Evolutionary conservation across 1,140 invertebrate genomes (phyloP), one percentile per base, ranked within the genome.

Genomic region (Drosophila subpulchrella): DNA sequence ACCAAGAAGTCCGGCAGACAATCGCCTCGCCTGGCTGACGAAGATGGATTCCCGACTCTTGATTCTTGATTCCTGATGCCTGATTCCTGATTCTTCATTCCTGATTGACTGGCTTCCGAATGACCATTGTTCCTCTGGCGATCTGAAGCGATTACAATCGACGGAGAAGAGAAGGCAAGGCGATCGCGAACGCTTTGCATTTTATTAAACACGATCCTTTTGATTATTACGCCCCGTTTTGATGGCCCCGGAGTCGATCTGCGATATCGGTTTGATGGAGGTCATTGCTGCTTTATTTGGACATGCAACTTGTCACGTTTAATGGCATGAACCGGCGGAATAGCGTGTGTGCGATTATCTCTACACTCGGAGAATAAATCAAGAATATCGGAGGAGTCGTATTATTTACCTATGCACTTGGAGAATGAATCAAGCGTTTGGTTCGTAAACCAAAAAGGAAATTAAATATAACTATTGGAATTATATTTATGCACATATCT

Each of bases 261-360:
- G 39, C 68, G 78, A 81, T 76, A 67, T 79, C 36, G 60, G 62
- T 58, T 76, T 67, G 66, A 79, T 80, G 55, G 75, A 63, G 57
- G 70, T 82, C 58, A 65, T 61, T 55, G 63, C 61, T 71, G 60
- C 84, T 89, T 78, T 89, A 90, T 89, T 81, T 81, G 81, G 84
- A 89, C 84, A 89, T 78, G 80, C 84, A 89, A 90, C 85, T 89
- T 89, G 84, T 89, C 84, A 89, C 85, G 72, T 86, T 88, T 88
- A 86, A 86, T 86, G 82, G 67, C 78, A 88, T 88, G 75, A 65
- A 73, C 63, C 65, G 41, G 66, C 41, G 24, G 48, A 54, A 44
- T 63, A 67, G 67, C 58, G 54, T 81, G 63, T 57, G 66, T 63
- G 42, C 27, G 73, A 13, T 27, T 65, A 46, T 58, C 47, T 13